Conservation (phyloP, 2,888 invertebrate genomes). For the Hanleya hanleyi region DNA sequence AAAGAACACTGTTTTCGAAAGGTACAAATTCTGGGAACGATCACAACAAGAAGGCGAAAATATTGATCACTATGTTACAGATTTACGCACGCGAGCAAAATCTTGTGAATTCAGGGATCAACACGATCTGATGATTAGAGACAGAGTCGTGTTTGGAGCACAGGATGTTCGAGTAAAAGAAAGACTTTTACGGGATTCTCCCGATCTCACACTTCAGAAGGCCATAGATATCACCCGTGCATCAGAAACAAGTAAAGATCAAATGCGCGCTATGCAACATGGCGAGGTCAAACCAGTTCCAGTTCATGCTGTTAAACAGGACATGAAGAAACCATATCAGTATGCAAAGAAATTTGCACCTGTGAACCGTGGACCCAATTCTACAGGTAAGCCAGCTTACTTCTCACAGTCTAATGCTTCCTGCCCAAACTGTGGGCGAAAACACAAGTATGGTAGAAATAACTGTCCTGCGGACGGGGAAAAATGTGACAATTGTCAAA, state of each 20-base stretch:
- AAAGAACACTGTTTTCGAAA: constrained; percentile 28
- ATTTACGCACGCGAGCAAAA: constrained; percentile 21
- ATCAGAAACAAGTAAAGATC: constrained; percentile 21
- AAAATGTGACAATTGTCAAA: constrained; percentile 16
- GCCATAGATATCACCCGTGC: constrained; percentile 28
- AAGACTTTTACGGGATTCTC: constrained; percentile 23
- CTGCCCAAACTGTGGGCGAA: constrained; percentile 19
- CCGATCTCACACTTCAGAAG: constrained; percentile 11
- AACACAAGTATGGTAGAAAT: constrained; percentile 10
- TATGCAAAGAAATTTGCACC: neutral
- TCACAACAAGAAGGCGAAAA: constrained; percentile 18
- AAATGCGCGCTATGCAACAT: constrained; percentile 11
- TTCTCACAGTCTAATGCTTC: too few species aligned
- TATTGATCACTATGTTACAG: constrained; percentile 26
- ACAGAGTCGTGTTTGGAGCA: constrained; percentile 22
- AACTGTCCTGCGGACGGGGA: constrained; percentile 35
- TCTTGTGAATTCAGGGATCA: constrained; percentile 27
- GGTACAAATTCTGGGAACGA: constrained; percentile 19
- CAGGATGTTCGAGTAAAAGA: constrained; percentile 12
- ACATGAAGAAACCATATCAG: neutral
- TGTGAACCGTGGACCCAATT: too few species aligned
- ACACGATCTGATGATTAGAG: constrained; percentile 20
- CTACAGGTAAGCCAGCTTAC: too few species aligned
- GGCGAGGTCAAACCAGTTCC: neutral
- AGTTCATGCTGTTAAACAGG: neutral